Evolutionary conservation across 2,888 invertebrate species (phyloP).

Genomic region (Leptinotarsa peninsularis): DNA sequence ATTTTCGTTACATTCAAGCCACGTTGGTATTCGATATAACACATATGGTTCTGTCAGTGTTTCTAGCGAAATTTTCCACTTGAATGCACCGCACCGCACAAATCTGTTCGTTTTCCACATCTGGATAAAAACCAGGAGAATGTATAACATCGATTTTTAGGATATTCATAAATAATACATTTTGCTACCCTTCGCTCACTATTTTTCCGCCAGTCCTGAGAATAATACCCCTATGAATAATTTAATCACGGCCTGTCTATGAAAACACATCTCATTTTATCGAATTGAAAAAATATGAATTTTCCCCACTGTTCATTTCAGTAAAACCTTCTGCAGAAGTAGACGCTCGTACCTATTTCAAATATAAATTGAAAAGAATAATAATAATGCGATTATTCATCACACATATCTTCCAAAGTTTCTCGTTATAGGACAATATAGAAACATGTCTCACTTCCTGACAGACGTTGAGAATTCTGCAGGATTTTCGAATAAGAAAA

Average conservation of each 20-base stretch:
- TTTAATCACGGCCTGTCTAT: neutral
- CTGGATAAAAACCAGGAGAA: neutral
- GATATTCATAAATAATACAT: slow-evolving; percentile 16
- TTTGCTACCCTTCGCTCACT: neutral
- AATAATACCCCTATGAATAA: slow-evolving; percentile 11
- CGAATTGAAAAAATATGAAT: slow-evolving; percentile 1
- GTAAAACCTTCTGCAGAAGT: neutral
- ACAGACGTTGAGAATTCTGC: too few relatives aligned
- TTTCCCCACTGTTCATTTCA: neutral
- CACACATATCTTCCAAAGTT: too few relatives aligned
- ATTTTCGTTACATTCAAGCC: too few relatives aligned
- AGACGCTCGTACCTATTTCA: too few relatives aligned
- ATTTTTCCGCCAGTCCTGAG: slow-evolving; percentile 4
- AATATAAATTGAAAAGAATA: too few relatives aligned
- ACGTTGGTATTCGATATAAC: too few relatives aligned
- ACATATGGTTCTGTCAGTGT: neutral
- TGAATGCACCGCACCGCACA: neutral
- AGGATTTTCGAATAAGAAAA: too few relatives aligned
- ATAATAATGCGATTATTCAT: too few relatives aligned
- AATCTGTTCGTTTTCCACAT: neutral
- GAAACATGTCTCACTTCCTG: too few relatives aligned
- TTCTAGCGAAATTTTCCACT: neutral
- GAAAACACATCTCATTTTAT: slow-evolving; percentile 10
- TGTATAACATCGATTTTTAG: slow-evolving; percentile 5
- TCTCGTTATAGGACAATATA: too few relatives aligned